Conservation (phyloP, 2,113 vertebrate species). For the Tylochromis polylepis region DNA sequence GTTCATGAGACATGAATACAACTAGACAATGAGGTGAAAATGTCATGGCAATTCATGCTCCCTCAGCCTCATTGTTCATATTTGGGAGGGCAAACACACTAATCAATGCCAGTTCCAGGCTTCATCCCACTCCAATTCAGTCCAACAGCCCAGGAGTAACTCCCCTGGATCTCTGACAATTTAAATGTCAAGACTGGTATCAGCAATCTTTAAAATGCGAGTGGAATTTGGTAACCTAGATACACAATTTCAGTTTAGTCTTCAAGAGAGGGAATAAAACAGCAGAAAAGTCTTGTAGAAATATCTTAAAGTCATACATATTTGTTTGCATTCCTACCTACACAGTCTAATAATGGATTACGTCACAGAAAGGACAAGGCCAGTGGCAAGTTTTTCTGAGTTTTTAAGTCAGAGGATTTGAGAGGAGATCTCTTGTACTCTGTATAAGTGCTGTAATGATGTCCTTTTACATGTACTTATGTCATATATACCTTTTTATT, state of each 20-base stretch:
- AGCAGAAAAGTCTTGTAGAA: neutral
- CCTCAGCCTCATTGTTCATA: neutral
- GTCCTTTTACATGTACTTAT: neutral
- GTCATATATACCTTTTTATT: neutral
- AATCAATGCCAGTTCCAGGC: neutral
- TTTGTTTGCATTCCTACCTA: neutral
- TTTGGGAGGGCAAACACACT: neutral
- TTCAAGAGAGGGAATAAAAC: neutral
- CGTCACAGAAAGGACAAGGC: neutral
- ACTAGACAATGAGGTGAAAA: neutral
- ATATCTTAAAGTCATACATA: neutral
- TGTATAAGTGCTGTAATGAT: neutral
- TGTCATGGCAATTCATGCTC: neutral
- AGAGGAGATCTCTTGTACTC: neutral
- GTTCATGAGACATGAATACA: neutral
- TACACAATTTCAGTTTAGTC: neutral
- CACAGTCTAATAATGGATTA: neutral
- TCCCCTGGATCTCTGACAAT: neutral
- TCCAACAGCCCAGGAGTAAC: neutral
- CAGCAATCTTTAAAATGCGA: neutral
- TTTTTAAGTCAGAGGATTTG: neutral
- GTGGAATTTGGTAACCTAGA: neutral
- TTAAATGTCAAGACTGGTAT: conserved; percentile 10
- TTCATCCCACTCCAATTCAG: neutral
- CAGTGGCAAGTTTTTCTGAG: neutral